Evolutionary conservation across 2,113 vertebrate species (phyloP).

Genomic region (Protobothrops flavoviridis): DNA sequence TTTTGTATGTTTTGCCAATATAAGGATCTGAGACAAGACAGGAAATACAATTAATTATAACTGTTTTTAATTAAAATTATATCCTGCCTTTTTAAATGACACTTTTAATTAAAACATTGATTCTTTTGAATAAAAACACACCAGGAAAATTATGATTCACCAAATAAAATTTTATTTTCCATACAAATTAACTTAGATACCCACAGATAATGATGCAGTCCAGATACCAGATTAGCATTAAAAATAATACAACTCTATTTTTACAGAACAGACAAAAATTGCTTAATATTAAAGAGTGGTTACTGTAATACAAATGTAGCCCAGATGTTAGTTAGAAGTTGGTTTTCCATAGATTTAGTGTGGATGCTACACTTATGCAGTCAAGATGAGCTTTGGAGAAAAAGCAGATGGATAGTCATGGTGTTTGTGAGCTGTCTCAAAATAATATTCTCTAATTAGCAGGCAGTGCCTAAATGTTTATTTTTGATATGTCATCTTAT

Average conservation of each 20-base stretch:
- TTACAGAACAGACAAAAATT: background rate
- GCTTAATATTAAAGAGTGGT: background rate
- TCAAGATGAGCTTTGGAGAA: background rate
- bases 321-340: background rate
- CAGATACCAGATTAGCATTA: background rate
- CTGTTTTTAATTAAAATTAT: background rate
- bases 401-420: background rate
- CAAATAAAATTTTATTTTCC: background rate
- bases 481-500: background rate
- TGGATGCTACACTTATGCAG: background rate
- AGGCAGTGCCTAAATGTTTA: background rate
- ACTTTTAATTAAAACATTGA: background rate
- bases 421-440: background rate
- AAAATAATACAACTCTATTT: background rate
- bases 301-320: background rate
- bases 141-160: background rate
- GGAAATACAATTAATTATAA: background rate
- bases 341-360: background rate
- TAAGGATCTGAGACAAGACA: background rate
- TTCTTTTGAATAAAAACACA: background rate
- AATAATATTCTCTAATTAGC: background rate
- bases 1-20: background rate
- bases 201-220: background rate
- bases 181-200: background rate
- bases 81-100: background rate